A percentile compares a stretch with the other conserved stretches of the same genome.
Evolutionary conservation across 2,113 vertebrate species (phyloP).

Genomic region (Halcyon senegalensis): DNA sequence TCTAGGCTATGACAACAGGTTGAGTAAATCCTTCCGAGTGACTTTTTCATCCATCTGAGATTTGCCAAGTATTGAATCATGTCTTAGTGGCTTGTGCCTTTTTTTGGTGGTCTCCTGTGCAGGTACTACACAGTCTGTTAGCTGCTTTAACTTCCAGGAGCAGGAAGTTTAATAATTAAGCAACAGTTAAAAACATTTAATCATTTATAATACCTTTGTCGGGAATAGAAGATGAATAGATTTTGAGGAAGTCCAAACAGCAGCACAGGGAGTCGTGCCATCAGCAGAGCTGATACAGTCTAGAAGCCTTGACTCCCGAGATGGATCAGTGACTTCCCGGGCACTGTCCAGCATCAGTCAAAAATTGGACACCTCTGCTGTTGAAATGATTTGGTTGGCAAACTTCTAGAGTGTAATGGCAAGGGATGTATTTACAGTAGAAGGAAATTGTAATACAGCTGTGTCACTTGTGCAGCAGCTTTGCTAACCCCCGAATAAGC

Average conservation of each 20-base stretch:
- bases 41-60: neutral
- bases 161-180: neutral
- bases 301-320: neutral
- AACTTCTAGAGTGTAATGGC: neutral
- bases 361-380: neutral
- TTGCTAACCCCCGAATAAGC: neutral
- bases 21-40: slow-evolving; percentile 11
- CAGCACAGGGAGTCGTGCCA: neutral
- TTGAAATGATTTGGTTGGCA: neutral
- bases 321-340: neutral
- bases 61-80: neutral
- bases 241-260: neutral
- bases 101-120: neutral
- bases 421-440: neutral
- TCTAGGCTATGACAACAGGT: neutral
- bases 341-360: neutral
- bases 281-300: neutral
- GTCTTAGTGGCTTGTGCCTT: neutral
- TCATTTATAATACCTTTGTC: neutral
- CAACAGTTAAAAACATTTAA: neutral
- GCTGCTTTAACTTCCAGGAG: neutral
- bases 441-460: neutral
- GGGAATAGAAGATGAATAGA: neutral
- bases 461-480: neutral
- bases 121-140: neutral